phyloP scores from a whole-genome alignment of 2,113 vertebrate species.

The Callaeas wilsoni region DNA sequence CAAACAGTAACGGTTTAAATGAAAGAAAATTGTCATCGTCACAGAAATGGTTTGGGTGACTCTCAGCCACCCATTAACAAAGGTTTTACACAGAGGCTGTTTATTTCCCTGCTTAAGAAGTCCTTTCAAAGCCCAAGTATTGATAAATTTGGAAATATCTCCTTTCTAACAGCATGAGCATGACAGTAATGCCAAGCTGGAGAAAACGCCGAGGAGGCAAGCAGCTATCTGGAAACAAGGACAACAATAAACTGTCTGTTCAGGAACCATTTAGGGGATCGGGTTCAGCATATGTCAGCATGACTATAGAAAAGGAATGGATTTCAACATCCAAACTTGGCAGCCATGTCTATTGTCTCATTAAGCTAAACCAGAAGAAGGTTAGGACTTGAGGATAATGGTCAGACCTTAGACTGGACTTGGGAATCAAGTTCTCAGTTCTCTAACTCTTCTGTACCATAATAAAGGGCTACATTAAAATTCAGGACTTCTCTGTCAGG shows the following conservation, averaged over 20 bases:
- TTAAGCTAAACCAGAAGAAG: not conserved
- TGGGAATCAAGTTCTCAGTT: not conserved
- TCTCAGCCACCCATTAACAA: not conserved
- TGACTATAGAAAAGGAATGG: not conserved
- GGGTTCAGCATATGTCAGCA: not conserved
- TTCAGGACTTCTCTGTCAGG: not conserved
- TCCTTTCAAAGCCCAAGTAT: not conserved
- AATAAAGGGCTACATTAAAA: not conserved
- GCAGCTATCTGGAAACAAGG: not conserved
- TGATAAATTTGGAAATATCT: slow-evolving; percentile 14
- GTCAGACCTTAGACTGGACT: not conserved
- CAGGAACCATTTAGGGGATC: not conserved
- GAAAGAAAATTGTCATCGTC: not conserved
- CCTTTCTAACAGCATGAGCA: not conserved
- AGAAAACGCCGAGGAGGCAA: not conserved
- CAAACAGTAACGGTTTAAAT: not conserved
- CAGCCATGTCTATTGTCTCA: not conserved
- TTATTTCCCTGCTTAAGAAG: not conserved
- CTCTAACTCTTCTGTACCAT: not conserved
- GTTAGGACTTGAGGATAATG: not conserved
- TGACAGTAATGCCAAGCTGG: not conserved
- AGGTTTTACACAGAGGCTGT: not conserved
- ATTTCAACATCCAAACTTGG: not conserved
- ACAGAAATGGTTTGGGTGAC: not conserved
- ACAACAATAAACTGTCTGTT: not conserved